Conservation (phyloP, 2,113 vertebrate genomes). For the Grammomys dolichurus region DNA sequence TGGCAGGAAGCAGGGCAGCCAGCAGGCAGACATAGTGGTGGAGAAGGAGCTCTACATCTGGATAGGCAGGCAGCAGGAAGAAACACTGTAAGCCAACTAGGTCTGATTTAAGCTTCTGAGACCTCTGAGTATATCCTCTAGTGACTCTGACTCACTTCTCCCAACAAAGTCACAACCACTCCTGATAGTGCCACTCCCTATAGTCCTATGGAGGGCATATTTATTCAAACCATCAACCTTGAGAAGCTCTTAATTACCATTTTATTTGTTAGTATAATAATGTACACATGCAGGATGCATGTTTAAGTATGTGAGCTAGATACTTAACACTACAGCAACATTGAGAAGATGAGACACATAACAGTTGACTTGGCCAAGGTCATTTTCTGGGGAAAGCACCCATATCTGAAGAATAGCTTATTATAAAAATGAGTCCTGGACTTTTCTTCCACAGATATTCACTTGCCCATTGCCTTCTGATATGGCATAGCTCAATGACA, state of each 20-base stretch:
- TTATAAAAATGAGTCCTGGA: not conserved
- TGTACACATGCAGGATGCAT: not conserved
- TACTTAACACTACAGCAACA: no score
- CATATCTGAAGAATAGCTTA: not conserved
- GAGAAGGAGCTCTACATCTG: not conserved
- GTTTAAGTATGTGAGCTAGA: no score
- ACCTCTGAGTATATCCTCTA: not conserved
- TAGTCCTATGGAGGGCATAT: not conserved
- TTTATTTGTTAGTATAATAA: not conserved
- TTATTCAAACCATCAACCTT: not conserved
- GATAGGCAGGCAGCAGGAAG: not conserved
- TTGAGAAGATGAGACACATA: not conserved
- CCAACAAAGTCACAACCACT: not conserved
- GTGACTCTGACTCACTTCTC: not conserved
- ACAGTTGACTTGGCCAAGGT: not conserved
- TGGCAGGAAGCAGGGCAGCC: not conserved
- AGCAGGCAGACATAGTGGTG: not conserved
- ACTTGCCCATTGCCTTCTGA: not conserved
- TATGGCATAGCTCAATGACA: not conserved
- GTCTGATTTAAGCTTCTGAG: not conserved
- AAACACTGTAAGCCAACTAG: not conserved
- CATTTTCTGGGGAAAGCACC: not conserved
- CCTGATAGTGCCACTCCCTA: not conserved
- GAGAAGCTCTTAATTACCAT: not conserved
- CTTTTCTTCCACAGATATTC: not conserved